Percentiles rank a stretch among this genome's conserved stretches.
phyloP scores from a whole-genome alignment of 2,797 vertebrate genomes.

The Oreortyx pictus region DNA sequence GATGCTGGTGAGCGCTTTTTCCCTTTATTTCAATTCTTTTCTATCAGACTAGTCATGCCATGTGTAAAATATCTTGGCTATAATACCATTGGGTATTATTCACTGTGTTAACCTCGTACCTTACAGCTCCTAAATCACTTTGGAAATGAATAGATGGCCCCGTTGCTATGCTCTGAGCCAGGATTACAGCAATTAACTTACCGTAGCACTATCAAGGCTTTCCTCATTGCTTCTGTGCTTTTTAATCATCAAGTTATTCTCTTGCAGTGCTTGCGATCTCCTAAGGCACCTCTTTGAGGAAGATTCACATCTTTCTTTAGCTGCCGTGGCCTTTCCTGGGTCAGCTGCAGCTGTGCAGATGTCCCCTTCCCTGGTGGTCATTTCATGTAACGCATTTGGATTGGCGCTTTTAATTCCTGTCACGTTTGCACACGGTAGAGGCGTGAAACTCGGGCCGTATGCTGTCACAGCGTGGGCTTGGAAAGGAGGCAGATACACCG shows the following conservation, averaged over 20 bases:
- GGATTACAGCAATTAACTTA: conserved; percentile 63
- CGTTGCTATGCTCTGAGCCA: not conserved
- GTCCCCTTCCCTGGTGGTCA: conserved; percentile 30
- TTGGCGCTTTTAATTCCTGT: conserved; percentile 41
- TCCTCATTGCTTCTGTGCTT: conserved; percentile 64
- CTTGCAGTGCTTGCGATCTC: conserved; percentile 67
- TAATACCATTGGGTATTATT: no score
- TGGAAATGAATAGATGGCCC: not conserved
- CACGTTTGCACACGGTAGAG: conserved; percentile 77
- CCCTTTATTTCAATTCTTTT: no score
- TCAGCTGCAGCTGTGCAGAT: not conserved
- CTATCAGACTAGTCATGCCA: no score
- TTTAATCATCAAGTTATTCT: conserved; percentile 63
- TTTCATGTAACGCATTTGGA: not conserved
- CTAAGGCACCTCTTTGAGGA: conserved; percentile 78
- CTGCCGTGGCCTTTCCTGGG: not conserved
- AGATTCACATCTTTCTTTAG: conserved; percentile 53
- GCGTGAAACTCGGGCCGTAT: conserved; percentile 82
- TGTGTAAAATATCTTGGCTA: no score
- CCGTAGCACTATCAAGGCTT: conserved; percentile 58
- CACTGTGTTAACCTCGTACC: no score
- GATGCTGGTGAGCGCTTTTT: no score
- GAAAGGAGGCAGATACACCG: conserved; percentile 87
- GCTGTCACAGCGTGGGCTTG: conserved; percentile 81
- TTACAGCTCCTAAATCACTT: not conserved